A percentile compares a stretch with the other conserved stretches of the same genome.
Evolutionary conservation across 2,888 invertebrate species (phyloP).

Genomic region (Shargacucullia verbasci): DNA sequence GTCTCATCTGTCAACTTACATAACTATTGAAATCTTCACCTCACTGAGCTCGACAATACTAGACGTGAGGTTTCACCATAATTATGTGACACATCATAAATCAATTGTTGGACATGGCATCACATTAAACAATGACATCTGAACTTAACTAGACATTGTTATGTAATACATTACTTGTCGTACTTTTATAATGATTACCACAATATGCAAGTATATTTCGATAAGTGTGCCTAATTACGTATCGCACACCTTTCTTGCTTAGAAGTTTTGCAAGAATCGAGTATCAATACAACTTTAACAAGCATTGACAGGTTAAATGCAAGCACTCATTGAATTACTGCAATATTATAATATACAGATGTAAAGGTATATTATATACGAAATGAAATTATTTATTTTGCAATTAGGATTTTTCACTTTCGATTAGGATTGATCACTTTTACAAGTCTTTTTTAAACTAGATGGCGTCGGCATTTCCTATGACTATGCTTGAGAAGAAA

Average conservation of each 20-base stretch:
- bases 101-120: slow-evolving; percentile 51
- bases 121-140: slow-evolving; percentile 51
- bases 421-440: no score
- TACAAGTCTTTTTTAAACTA: no score
- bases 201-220: not conserved
- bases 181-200: not conserved
- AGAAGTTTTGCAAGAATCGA: not conserved
- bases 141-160: slow-evolving; percentile 41
- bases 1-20: slow-evolving; percentile 61
- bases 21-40: slow-evolving; percentile 56
- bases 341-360: no score
- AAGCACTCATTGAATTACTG: not conserved
- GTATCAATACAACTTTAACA: not conserved
- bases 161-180: slow-evolving; percentile 33
- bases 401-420: no score
- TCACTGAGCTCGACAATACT: slow-evolving; percentile 41
- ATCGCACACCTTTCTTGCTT: not conserved
- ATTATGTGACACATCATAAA: slow-evolving; percentile 59
- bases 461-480: no score
- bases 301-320: slow-evolving; percentile 1
- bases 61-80: slow-evolving; percentile 48
- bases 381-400: no score
- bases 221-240: not conserved
- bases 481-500: no score
- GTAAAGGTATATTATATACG: no score